phyloP scores from a whole-genome alignment of 2,888 invertebrate species.

The Microplitis deprimator region DNA sequence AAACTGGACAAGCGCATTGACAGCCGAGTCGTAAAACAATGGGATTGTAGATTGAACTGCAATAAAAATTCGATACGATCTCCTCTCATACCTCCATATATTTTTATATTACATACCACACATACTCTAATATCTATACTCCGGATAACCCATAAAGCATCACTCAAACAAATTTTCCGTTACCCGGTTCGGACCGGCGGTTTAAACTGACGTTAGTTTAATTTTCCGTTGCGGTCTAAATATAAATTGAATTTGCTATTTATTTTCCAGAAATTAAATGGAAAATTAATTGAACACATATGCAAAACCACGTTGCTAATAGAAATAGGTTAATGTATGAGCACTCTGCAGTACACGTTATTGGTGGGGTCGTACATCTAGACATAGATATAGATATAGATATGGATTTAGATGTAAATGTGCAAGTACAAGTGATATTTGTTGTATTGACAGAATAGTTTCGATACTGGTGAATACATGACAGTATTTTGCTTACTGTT shows the following conservation, averaged over 20 bases:
- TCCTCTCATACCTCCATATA: background rate
- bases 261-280: background rate
- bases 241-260: background rate
- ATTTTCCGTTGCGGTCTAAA: background rate
- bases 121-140: background rate
- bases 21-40: background rate
- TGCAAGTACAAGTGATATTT: background rate
- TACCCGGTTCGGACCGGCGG: background rate
- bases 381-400: background rate
- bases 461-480: conserved; percentile 1
- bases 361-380: background rate
- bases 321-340: background rate
- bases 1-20: background rate
- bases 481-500: background rate
- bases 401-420: too few species aligned
- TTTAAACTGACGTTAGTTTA: background rate
- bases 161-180: background rate
- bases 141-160: background rate
- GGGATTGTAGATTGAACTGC: background rate
- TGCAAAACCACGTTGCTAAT: background rate
- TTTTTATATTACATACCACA: background rate
- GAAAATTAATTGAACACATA: conserved; percentile 13
- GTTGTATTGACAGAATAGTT: background rate
- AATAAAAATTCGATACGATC: background rate
- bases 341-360: background rate